Evolutionary conservation across 2,113 vertebrate species (phyloP).

Genomic region (Garra rufa): DNA sequence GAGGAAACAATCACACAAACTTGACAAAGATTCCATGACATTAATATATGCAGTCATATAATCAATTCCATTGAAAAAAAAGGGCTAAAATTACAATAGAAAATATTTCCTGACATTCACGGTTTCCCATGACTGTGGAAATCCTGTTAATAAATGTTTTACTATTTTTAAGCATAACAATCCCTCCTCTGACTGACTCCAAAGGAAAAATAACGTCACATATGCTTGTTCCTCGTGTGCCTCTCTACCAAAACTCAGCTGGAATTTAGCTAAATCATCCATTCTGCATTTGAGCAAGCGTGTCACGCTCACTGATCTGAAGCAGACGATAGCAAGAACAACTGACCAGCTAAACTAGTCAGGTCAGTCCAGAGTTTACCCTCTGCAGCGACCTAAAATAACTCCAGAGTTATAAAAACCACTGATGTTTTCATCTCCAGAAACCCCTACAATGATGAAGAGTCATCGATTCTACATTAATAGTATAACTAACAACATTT

Average conservation of each 20-base stretch:
- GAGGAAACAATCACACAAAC: background rate
- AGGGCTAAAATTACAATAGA: background rate
- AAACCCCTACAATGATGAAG: background rate
- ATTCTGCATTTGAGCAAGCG: background rate
- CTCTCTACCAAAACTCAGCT: background rate
- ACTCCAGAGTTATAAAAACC: background rate
- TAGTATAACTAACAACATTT: background rate
- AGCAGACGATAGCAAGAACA: background rate
- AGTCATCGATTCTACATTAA: background rate
- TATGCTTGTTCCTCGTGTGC: background rate
- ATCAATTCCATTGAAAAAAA: background rate
- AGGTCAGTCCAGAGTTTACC: background rate
- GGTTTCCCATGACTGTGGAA: background rate
- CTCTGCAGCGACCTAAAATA: background rate
- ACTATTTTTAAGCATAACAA: background rate
- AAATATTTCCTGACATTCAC: background rate
- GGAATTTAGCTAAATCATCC: background rate
- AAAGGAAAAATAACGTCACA: background rate
- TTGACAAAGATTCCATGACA: background rate
- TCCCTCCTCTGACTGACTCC: background rate
- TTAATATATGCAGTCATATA: background rate
- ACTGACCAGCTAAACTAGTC: constrained; percentile 1
- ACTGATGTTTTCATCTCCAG: background rate
- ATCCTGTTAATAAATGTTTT: background rate
- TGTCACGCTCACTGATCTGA: background rate